Percentiles rank a stretch among this genome's conserved stretches.
phyloP scores from a whole-genome alignment of 2,888 invertebrate genomes.

The Lagria hirta region DNA sequence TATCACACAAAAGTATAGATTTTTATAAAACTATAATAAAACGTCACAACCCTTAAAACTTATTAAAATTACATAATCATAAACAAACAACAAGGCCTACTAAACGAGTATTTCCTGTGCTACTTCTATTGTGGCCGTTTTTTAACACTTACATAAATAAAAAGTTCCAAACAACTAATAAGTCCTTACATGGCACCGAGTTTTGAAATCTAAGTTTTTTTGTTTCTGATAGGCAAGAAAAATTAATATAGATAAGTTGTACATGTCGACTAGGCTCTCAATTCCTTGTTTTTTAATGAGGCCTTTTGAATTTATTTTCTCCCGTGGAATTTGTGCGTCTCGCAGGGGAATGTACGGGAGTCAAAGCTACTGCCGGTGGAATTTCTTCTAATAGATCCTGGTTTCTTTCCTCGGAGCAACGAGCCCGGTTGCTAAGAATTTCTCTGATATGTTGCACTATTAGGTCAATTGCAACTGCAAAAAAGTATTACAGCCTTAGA shows the following conservation, averaged over 20 bases:
- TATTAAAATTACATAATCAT: conserved; percentile 6
- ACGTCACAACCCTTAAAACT: conserved; percentile 7
- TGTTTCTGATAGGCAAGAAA: conserved; percentile 3
- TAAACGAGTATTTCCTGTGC: too few species aligned
- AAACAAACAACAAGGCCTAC: too few species aligned
- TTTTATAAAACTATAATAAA: conserved; percentile 12
- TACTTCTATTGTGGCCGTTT: too few species aligned
- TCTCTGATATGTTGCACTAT: conserved; percentile 97
- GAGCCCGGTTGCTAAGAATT: conserved; percentile 67
- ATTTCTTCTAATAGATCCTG: conserved; percentile 17
- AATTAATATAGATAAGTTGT: neutral
- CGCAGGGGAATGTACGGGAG: conserved; percentile 36
- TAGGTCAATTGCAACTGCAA: conserved; percentile 94
- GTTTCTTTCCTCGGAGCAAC: conserved; percentile 39
- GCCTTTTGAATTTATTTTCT: conserved; percentile 42
- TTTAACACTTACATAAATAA: conserved; percentile 6
- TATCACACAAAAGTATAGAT: conserved; percentile 23
- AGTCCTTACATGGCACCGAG: too few species aligned
- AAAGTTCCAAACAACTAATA: too few species aligned
- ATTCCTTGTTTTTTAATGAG: conserved; percentile 36
- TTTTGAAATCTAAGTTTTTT: neutral
- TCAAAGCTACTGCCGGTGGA: conserved; percentile 5
- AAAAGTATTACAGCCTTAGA: too few species aligned
- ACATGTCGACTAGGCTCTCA: too few species aligned
- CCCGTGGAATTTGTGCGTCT: conserved; percentile 36